Conservation (phyloP, 2,113 vertebrate species). For the Turdus rufiventris region DNA sequence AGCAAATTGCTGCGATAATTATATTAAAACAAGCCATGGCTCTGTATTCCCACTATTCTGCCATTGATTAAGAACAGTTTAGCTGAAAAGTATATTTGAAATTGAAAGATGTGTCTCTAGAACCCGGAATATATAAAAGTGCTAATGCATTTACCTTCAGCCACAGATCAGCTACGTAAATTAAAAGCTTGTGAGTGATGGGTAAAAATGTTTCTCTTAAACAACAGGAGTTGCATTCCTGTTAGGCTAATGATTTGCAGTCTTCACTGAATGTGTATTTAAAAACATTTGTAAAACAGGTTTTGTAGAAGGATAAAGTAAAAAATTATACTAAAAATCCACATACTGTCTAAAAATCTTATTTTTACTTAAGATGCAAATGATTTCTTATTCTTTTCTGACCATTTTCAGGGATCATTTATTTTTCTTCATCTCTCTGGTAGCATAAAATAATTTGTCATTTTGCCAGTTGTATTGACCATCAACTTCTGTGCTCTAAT, state of each 20-base stretch:
- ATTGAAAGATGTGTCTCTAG: not conserved
- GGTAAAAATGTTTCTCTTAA: not conserved
- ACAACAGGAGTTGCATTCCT: not conserved
- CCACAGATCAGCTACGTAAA: not conserved
- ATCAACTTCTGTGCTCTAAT: not conserved
- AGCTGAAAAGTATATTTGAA: not conserved
- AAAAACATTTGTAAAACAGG: not conserved
- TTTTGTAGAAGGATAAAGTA: not conserved
- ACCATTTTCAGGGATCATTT: not conserved
- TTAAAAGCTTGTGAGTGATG: not conserved
- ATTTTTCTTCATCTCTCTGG: not conserved
- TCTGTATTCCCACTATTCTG: not conserved
- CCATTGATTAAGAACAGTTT: not conserved
- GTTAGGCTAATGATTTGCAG: not conserved
- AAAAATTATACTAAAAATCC: not conserved
- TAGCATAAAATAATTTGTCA: not conserved
- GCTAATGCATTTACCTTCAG: not conserved
- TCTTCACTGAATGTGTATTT: not conserved
- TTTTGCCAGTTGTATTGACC: not conserved
- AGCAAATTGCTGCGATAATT: conserved; percentile 59
- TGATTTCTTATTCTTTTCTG: not conserved
- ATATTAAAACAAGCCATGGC: conserved; percentile 47
- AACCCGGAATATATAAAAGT: not conserved
- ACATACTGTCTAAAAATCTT: not conserved
- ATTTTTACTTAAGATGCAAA: not conserved